These are phyloP conservation scores for Glaucidium brasilianum DNA, from an alignment of 2,113 vertebrate species.

Conservation along the genomic window DNA sequence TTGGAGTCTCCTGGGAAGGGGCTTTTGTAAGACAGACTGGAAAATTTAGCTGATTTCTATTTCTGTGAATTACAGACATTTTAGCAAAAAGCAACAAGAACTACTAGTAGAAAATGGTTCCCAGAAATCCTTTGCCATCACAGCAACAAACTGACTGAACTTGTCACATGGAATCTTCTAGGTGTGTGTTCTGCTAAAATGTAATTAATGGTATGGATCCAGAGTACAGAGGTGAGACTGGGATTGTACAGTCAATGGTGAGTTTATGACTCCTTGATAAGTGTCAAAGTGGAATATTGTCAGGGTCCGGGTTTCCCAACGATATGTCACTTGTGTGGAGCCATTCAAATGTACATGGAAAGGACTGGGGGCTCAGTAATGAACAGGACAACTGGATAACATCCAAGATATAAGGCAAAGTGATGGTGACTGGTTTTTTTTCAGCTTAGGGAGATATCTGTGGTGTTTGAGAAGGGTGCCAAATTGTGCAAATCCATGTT, in stretches of 20 bases:
- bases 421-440: background rate
- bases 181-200: background rate
- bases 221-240: background rate
- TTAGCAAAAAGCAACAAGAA: background rate
- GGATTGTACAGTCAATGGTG: accelerated
- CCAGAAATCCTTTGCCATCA: background rate
- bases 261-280: background rate
- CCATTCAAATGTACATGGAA: background rate
- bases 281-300: background rate
- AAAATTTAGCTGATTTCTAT: background rate
- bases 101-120: background rate
- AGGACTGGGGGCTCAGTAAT: background rate
- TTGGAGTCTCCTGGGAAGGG: background rate
- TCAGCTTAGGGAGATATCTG: background rate
- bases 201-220: accelerated
- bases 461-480: background rate
- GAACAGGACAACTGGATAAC: accelerated
- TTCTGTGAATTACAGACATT: background rate
- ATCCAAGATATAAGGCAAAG: background rate
- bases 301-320: background rate
- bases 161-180: accelerated
- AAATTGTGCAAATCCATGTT: background rate
- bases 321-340: background rate
- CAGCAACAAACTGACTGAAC: background rate
- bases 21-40: background rate